phyloP scores from a whole-genome alignment of 2,888 invertebrate species.

The Kryphioiulus occultus region DNA sequence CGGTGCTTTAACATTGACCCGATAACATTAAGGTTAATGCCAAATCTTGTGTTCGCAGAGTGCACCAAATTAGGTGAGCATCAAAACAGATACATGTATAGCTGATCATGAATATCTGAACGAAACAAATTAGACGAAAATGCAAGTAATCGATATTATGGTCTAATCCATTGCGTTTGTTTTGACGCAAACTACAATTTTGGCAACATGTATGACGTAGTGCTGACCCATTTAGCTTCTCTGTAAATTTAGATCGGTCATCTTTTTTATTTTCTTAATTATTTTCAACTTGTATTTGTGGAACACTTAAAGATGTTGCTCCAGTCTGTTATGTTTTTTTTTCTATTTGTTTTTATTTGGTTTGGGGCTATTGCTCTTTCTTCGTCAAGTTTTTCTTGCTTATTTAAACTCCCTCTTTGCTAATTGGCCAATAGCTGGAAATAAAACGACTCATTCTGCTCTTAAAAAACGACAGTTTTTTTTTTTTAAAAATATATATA shows the following conservation, averaged over 20 bases:
- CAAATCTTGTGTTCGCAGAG: neutral
- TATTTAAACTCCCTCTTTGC: neutral
- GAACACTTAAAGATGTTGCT: neutral
- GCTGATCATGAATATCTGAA: neutral
- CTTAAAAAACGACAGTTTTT: too few species aligned
- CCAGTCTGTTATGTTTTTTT: neutral
- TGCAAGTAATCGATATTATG: neutral
- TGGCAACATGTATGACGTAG: neutral
- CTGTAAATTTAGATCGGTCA: neutral
- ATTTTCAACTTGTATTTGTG: neutral
- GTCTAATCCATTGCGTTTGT: neutral
- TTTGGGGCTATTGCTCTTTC: constrained; percentile 20
- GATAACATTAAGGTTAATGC: neutral
- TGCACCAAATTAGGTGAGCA: neutral
- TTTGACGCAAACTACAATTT: neutral
- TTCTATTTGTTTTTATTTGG: too few species aligned
- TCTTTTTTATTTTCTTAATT: neutral
- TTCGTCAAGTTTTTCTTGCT: neutral
- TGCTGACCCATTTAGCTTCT: neutral
- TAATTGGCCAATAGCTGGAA: neutral
- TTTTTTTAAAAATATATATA: too few species aligned
- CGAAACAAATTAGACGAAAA: neutral
- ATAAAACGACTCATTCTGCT: neutral
- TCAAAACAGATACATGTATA: neutral
- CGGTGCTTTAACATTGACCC: neutral